Evolutionary conservation across 2,888 invertebrate species (phyloP).

Genomic region (Pterostichus madidus): DNA sequence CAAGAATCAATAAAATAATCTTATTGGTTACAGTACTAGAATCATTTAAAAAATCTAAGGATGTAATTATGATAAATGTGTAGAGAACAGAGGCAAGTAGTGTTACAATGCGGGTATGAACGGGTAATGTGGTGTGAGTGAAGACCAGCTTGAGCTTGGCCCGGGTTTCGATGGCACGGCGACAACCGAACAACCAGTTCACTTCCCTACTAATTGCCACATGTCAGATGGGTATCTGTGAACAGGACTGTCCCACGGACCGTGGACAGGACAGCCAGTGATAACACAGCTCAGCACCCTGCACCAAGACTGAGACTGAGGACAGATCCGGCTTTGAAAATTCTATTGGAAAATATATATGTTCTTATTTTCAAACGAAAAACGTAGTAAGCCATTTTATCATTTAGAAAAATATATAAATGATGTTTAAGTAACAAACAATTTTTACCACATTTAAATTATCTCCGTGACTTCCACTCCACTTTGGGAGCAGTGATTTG

Average conservation of each 20-base stretch:
- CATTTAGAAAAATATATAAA: no score
- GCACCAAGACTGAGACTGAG: not conserved
- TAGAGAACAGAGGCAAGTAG: not conserved
- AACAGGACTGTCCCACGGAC: slow-evolving; percentile 39
- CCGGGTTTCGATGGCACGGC: not conserved
- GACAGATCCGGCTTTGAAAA: not conserved
- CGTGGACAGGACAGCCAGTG: slow-evolving; percentile 3
- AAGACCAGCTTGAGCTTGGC: slow-evolving; percentile 3
- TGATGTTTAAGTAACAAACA: no score
- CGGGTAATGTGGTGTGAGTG: slow-evolving; percentile 2
- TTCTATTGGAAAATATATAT: no score
- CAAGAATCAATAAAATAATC: no score
- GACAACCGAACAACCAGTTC: slow-evolving; percentile 57
- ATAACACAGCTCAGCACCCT: slow-evolving; percentile 9
- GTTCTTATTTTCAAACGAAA: no score
- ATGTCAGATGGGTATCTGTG: slow-evolving; percentile 61
- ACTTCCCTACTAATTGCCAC: slow-evolving; percentile 62
- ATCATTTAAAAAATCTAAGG: no score
- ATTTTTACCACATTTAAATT: no score
- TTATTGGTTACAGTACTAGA: no score
- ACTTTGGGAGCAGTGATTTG: no score
- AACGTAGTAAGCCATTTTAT: no score
- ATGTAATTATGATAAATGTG: slow-evolving; percentile 22
- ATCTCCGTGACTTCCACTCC: no score
- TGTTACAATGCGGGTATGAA: slow-evolving; percentile 24